Conservation (phyloP, 2,888 invertebrate species). For the Torymus auratus region DNA sequence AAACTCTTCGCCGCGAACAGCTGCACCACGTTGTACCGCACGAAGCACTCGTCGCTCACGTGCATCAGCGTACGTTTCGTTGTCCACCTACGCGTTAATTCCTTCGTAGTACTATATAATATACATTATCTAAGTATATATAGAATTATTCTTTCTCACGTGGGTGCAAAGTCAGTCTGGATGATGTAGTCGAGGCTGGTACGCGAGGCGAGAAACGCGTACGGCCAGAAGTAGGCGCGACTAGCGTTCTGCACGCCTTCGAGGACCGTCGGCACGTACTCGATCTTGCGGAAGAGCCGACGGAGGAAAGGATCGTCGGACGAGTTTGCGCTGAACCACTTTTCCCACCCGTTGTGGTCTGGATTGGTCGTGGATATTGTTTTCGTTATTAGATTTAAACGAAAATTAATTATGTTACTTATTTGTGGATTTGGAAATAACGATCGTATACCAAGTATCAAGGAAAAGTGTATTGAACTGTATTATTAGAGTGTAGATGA, state of each 20-base stretch:
- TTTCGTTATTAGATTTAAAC: not conserved
- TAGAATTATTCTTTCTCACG: conserved; percentile 73
- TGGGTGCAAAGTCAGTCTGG: conserved; percentile 83
- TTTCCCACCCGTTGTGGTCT: conserved; percentile 88
- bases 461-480: no score
- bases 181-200: conserved; percentile 86
- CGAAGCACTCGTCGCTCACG: conserved; percentile 86
- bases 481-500: no score
- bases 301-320: conserved; percentile 82
- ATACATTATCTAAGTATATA: not conserved
- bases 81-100: conserved; percentile 66
- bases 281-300: conserved; percentile 82
- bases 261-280: conserved; percentile 82
- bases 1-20: conserved; percentile 82
- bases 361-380: not conserved
- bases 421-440: no score
- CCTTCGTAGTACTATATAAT: not conserved
- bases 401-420: not conserved
- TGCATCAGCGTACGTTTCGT: conserved; percentile 83
- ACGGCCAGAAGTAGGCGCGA: conserved; percentile 86
- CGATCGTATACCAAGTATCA: no score
- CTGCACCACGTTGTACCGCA: conserved; percentile 83
- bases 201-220: conserved; percentile 86
- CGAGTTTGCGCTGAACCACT: conserved; percentile 81
- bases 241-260: conserved; percentile 86